Conservation (phyloP, 2,888 invertebrate species). For the Orthosia cruda region DNA sequence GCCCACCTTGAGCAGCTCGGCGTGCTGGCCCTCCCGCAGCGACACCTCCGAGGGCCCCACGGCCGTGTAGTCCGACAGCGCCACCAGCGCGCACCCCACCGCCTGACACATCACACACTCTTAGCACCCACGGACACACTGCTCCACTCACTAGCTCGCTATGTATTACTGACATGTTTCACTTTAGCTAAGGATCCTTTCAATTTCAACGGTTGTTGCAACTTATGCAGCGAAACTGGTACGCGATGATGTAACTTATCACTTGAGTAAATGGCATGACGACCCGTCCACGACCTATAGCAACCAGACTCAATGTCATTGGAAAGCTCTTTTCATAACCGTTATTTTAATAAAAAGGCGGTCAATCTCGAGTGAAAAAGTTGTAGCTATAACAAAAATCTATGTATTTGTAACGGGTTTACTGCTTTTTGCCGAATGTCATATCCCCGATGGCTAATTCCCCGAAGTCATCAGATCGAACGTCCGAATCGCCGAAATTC, state of each 20-base stretch:
- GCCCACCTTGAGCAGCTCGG: slow-evolving; percentile 97
- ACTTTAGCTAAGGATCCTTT: slow-evolving; percentile 43
- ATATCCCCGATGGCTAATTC: too few relatives aligned
- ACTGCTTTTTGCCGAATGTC: too few relatives aligned
- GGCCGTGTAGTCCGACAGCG: slow-evolving; percentile 98
- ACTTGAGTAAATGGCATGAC: slow-evolving; percentile 27
- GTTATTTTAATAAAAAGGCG: neutral
- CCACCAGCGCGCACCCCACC: slow-evolving; percentile 96
- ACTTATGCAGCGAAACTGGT: slow-evolving; percentile 32
- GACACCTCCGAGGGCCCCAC: slow-evolving; percentile 98
- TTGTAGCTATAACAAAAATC: neutral
- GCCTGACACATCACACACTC: slow-evolving; percentile 81
- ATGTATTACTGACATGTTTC: slow-evolving; percentile 45
- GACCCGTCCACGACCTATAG: slow-evolving; percentile 3
- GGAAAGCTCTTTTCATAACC: slow-evolving; percentile 8
- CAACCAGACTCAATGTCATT: slow-evolving; percentile 1
- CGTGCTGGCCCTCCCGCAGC: slow-evolving; percentile 97
- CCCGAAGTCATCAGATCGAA: too few relatives aligned
- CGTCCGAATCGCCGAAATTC: too few relatives aligned
- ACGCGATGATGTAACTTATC: slow-evolving; percentile 28
- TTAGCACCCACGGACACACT: slow-evolving; percentile 26
- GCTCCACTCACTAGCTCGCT: slow-evolving; percentile 29
- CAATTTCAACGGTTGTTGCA: slow-evolving; percentile 48
- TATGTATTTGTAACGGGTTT: too few relatives aligned
- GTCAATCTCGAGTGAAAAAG: neutral